Conservation (phyloP, 2,113 vertebrate genomes). For the Odontesthes bonariensis region DNA sequence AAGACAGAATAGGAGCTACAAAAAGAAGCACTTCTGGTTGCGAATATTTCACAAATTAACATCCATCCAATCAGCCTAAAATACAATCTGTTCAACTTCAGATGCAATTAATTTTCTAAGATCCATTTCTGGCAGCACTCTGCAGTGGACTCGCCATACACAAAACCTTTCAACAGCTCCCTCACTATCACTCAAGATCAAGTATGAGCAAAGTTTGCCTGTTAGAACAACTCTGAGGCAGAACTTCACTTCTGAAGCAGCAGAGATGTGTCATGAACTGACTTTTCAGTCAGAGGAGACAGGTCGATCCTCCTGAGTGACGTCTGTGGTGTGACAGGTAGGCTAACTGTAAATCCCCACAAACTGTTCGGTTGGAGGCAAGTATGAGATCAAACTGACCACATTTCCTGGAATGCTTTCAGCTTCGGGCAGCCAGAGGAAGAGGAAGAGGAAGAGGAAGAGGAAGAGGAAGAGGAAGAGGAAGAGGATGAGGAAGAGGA, state of each 20-base stretch:
- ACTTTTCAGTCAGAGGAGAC: slow-evolving; percentile 11
- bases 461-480: slow-evolving; percentile 11
- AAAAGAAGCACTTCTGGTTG: neutral
- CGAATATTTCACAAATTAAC: neutral
- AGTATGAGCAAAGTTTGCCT: slow-evolving; percentile 32
- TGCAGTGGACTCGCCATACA: neutral
- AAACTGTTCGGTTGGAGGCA: slow-evolving; percentile 5
- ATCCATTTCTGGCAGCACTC: slow-evolving; percentile 14
- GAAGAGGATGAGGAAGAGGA: slow-evolving; percentile 50
- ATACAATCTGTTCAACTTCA: slow-evolving; percentile 3
- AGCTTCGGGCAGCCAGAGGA: slow-evolving; percentile 28
- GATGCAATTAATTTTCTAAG: neutral
- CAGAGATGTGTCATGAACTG: slow-evolving; percentile 6
- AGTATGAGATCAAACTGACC: slow-evolving; percentile 41
- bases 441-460: slow-evolving; percentile 43
- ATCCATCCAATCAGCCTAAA: slow-evolving; percentile 13
- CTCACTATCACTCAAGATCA: neutral
- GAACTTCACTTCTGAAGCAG: slow-evolving; percentile 2
- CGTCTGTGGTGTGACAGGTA: slow-evolving; percentile 30
- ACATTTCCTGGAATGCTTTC: slow-evolving; percentile 13
- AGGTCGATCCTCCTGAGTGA: slow-evolving; percentile 9
- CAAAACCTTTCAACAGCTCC: slow-evolving; percentile 5
- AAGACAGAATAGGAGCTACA: neutral
- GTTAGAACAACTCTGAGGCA: slow-evolving; percentile 4
- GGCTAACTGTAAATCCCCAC: slow-evolving; percentile 20